Evolutionary conservation across 2,113 vertebrate genomes (phyloP).

Genomic region (Pandion haliaetus): DNA sequence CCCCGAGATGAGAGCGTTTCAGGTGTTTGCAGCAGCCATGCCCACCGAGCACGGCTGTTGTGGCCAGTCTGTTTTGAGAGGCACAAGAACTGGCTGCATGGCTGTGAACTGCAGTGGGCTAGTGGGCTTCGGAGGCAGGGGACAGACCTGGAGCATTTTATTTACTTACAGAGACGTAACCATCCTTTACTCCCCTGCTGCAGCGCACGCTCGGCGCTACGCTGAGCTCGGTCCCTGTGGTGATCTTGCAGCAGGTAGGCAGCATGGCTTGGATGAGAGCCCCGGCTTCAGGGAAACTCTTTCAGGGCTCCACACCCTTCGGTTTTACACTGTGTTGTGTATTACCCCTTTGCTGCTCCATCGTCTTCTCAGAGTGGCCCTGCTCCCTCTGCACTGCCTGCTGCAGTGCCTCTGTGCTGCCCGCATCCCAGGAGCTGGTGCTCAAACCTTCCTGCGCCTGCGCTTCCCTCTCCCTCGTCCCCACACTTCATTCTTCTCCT

Average conservation of each 20-base stretch:
- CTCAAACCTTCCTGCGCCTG: not conserved
- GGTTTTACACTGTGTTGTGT: not conserved
- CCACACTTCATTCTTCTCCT: not conserved
- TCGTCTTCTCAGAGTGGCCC: accelerated
- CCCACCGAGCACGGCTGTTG: accelerated
- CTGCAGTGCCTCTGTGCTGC: not conserved
- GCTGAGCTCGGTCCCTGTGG: not conserved
- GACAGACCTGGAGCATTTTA: not conserved
- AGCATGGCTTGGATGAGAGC: not conserved
- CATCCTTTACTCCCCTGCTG: not conserved
- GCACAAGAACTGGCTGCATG: accelerated
- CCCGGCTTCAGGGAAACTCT: not conserved
- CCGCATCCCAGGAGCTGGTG: not conserved
- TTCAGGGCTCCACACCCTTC: not conserved
- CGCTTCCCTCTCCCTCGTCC: not conserved
- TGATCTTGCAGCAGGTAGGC: not conserved
- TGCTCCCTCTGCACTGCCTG: not conserved
- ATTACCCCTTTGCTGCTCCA: not conserved
- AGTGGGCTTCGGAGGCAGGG: not conserved
- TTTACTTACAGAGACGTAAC: not conserved
- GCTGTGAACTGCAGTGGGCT: not conserved
- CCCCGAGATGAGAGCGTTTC: not conserved
- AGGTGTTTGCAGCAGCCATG: not conserved
- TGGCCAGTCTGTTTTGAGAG: not conserved
- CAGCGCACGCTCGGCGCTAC: accelerated